Percentiles rank a stretch among this genome's conserved stretches.
Conservation (phyloP, 2,113 vertebrate genomes). For the Takifugu flavidus region DNA sequence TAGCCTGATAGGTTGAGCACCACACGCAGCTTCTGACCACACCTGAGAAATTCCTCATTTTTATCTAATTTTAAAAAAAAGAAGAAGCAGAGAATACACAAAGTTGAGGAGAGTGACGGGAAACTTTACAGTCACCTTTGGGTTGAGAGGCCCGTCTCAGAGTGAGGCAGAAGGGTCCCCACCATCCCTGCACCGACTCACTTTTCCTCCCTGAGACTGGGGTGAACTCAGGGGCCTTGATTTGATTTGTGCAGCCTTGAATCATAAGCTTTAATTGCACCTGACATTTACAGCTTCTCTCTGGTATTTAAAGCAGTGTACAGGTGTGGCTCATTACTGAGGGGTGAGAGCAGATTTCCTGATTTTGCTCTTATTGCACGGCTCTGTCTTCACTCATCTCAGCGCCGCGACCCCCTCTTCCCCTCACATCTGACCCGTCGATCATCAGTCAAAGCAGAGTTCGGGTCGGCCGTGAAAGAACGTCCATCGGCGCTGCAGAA, state of each 20-base stretch:
- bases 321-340: slow-evolving; percentile 82
- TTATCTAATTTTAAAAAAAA: slow-evolving; percentile 10
- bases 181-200: slow-evolving; percentile 49
- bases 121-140: slow-evolving; percentile 67
- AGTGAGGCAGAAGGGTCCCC: slow-evolving; percentile 49
- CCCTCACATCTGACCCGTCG: slow-evolving; percentile 37
- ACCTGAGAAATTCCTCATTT: slow-evolving; percentile 65
- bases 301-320: slow-evolving; percentile 83
- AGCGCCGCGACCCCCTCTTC: slow-evolving; percentile 30
- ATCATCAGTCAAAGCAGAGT: slow-evolving; percentile 51
- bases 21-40: slow-evolving; percentile 55
- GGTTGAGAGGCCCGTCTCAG: slow-evolving; percentile 44
- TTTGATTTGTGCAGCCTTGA: slow-evolving; percentile 79
- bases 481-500: slow-evolving; percentile 31
- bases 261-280: slow-evolving; percentile 84
- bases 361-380: slow-evolving; percentile 57
- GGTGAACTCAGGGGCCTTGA: slow-evolving; percentile 73
- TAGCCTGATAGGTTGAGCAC: slow-evolving; percentile 66
- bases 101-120: slow-evolving; percentile 52
- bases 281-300: slow-evolving; percentile 81
- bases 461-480: slow-evolving; percentile 39
- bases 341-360: slow-evolving; percentile 57
- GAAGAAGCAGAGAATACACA: slow-evolving; percentile 40
- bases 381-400: slow-evolving; percentile 64
- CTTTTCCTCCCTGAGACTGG: slow-evolving; percentile 56